Base-by-base conservation (phyloP, 2,797 vertebrate genomes). In the Premnoplex brunnescens region DNA sequence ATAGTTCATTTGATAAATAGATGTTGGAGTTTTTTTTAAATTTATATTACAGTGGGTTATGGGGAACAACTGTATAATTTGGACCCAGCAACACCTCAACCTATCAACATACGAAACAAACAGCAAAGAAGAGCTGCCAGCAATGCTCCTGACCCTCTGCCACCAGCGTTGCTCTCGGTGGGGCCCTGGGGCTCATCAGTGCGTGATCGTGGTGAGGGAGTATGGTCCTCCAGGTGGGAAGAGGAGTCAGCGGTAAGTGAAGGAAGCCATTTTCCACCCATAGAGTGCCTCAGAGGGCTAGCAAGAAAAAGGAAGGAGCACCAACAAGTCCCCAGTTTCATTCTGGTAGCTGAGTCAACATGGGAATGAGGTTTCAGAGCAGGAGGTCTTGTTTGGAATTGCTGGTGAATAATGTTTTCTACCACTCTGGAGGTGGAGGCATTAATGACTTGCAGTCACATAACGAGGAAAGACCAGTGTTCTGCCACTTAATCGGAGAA, bases 21-120 rank as follows among this genome's bases (percentile, higher is more conserved):
- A 46, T 12, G 19, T 12, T 41, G 46, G 3, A 10, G 0, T 0
- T 39, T 77, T 72, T 67, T 56, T 48, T 0, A 22, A 26, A n/a
- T 52, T 80, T 28, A 14, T 64, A 55, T 43, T 55, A 60, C 19
- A 3, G 12, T 54, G 9, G 6, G 6, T 68, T 77, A 49, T 14
- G 36, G 24, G 23, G 22, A 78, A 15, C 12, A 75, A 30, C 7
- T 16, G 14, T 30, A 9, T 59, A 55, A 68, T 82, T 79, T 87
- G 26, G 11, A 76, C 26, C 9, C 51, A 79, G 36, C 6, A 64
- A 72, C 24, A 59, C 4, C 27, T 88, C 59, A 58, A 37, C 30
- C 19, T 49, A 54, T 59, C 34, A 75, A 24, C 14, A 82, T 51
- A 89, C 17, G n/a, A 78, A 89, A 62, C 6, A 66, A 67, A 48